A percentile compares a stretch with the other conserved stretches of the same genome.
Conservation (phyloP, 2,888 invertebrate species). For the Pammene fasciana region DNA sequence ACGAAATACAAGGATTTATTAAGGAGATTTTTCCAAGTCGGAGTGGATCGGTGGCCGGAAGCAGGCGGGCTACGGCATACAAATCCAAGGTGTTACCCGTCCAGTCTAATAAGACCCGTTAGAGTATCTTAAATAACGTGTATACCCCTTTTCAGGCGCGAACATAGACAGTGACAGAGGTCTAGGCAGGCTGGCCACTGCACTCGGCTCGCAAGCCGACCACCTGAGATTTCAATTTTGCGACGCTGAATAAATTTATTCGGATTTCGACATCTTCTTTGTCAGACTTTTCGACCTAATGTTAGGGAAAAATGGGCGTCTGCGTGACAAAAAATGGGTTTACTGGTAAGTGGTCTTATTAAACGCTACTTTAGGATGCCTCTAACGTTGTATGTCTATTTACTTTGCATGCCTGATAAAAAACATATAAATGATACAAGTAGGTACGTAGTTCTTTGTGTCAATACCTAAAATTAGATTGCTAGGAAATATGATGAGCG, state of each 20-base stretch:
- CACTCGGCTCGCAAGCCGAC: slow-evolving; percentile 59
- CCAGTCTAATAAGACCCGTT: slow-evolving; percentile 57
- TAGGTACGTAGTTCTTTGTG: too few relatives aligned
- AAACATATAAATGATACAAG: too few relatives aligned
- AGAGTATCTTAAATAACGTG: slow-evolving; percentile 50
- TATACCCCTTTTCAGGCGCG: slow-evolving; percentile 46
- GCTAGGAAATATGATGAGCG: too few relatives aligned
- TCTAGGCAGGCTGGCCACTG: slow-evolving; percentile 54
- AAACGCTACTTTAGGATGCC: too few relatives aligned
- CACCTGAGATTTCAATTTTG: slow-evolving; percentile 82
- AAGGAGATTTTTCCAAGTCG: slow-evolving; percentile 66
- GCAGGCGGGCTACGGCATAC: slow-evolving; percentile 66
- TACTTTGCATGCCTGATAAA: too few relatives aligned
- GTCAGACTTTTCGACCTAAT: slow-evolving; percentile 61
- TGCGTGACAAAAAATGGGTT: slow-evolving; percentile 46
- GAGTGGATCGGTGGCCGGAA: slow-evolving; percentile 60
- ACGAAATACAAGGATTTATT: slow-evolving; percentile 55
- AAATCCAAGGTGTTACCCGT: slow-evolving; percentile 64
- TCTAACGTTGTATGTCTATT: too few relatives aligned
- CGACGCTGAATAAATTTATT: slow-evolving; percentile 77
- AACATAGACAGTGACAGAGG: slow-evolving; percentile 50
- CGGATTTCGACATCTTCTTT: slow-evolving; percentile 65
- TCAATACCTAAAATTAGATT: too few relatives aligned
- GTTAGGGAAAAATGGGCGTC: slow-evolving; percentile 51
- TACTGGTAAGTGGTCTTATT: slow-evolving; percentile 11